Evolutionary conservation across 2,888 invertebrate genomes (phyloP).

Genomic region (Synanthedon tipuliformis): DNA sequence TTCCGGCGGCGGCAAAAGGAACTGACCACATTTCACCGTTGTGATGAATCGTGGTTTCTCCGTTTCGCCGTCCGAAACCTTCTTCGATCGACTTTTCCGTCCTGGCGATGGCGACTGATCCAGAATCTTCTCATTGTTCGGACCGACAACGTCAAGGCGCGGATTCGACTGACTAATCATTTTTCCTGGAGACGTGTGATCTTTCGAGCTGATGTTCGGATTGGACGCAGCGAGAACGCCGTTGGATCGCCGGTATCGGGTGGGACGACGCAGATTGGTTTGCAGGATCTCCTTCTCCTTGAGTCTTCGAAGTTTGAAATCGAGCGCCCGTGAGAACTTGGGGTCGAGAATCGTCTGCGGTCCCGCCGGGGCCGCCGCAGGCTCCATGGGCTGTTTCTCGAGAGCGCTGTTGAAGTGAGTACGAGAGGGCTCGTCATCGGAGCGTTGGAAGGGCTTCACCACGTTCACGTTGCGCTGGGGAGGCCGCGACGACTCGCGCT

Average conservation of each 20-base stretch:
- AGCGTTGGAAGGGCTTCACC: slow-evolving; percentile 43
- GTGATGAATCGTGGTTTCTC: slow-evolving; percentile 78
- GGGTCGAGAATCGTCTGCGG: slow-evolving; percentile 44
- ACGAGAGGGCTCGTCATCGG: slow-evolving; percentile 12
- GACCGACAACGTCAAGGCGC: slow-evolving; percentile 27
- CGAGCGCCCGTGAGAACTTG: slow-evolving; percentile 77
- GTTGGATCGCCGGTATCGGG: slow-evolving; percentile 33
- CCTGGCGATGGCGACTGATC: slow-evolving; percentile 29
- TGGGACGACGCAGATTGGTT: slow-evolving; percentile 40
- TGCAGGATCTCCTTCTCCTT: slow-evolving; percentile 70
- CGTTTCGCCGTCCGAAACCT: slow-evolving; percentile 18
- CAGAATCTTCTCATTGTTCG: slow-evolving; percentile 18
- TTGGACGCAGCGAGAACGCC: slow-evolving; percentile 36
- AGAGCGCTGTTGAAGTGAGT: slow-evolving; percentile 3
- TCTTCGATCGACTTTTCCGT: slow-evolving; percentile 14
- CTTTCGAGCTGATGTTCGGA: slow-evolving; percentile 70
- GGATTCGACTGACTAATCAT: slow-evolving; percentile 37
- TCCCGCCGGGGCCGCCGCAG: slow-evolving; percentile 7
- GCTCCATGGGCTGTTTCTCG: slow-evolving; percentile 5
- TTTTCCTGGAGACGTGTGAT: slow-evolving; percentile 15
- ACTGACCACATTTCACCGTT: slow-evolving; percentile 83
- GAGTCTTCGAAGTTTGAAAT: slow-evolving; percentile 76
- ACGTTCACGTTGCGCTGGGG: slow-evolving; percentile 33
- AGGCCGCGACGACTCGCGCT: neutral
- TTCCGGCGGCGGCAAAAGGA: slow-evolving; percentile 82